Percentiles rank a stretch among this genome's conserved stretches.
Evolutionary conservation across 2,888 invertebrate species (phyloP).

Genomic region (Drosophila mimetica): DNA sequence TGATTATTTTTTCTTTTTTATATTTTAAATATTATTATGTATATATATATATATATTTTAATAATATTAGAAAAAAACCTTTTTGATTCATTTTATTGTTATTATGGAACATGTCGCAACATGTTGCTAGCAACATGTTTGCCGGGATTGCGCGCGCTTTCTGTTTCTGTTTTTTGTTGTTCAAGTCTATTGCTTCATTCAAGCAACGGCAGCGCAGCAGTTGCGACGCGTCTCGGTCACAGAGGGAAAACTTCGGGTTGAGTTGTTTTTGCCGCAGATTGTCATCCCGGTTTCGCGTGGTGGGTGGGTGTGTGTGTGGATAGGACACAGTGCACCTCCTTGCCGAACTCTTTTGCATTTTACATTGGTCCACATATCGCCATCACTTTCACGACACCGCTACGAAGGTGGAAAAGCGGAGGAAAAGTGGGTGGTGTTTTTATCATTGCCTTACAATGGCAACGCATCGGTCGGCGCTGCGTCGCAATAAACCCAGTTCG

Average conservation of each 20-base stretch:
- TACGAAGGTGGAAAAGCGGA: conserved; percentile 9
- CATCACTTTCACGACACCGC: conserved; percentile 21
- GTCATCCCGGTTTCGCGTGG: conserved; percentile 16
- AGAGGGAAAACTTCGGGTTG: conserved; percentile 17
- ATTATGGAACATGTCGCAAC: too few species aligned
- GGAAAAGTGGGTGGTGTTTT: conserved; percentile 25
- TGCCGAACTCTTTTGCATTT: conserved; percentile 69
- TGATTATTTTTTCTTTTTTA: too few species aligned
- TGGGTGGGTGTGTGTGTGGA: neutral
- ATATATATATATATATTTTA: too few species aligned
- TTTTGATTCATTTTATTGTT: too few species aligned
- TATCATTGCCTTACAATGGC: conserved; percentile 68
- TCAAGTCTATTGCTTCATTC: conserved; percentile 37
- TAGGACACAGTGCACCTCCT: conserved; percentile 33
- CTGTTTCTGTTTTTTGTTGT: too few species aligned
- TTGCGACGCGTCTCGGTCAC: conserved; percentile 61
- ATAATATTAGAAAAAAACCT: too few species aligned
- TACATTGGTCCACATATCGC: conserved; percentile 38
- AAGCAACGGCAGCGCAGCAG: conserved; percentile 61
- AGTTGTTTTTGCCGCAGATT: conserved; percentile 21
- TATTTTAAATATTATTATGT: too few species aligned
- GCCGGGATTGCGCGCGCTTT: conserved; percentile 28
- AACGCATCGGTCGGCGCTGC: conserved; percentile 49
- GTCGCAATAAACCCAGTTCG: conserved; percentile 69
- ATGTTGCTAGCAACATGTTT: conserved; percentile 16